Evolutionary conservation across 2,888 invertebrate genomes (phyloP), one percentile per base, ranked within the genome.

Genomic region (Colostygia pectinataria): DNA sequence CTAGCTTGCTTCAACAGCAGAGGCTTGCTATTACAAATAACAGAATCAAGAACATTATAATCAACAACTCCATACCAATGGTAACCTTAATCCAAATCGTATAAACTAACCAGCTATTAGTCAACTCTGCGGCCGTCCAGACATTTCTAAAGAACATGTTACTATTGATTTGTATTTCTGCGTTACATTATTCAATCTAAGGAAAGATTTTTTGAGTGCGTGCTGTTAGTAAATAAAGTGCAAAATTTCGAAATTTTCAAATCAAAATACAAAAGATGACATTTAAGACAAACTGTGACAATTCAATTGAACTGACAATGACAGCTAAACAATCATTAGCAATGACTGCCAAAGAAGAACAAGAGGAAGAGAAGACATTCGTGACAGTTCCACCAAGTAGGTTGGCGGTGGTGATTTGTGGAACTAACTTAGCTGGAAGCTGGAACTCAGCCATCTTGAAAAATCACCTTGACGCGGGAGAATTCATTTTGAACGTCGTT

Each of bases 141-240:
- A 80, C 79, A 82, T 86, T 88, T 79, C 77, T 81, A 63, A 68
- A 81, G 63, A 87, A 81, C 89, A 89, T 89, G 61, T 59, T 87
- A 77, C 58, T 59, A 63, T 64, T 63, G 61, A 55, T 49, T 55
- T 61, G 42, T 55, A 31, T 57, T 61, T 53, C 34, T 61, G 57
- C 53, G 55, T 77, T 71, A 75, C 80, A 83, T 83, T 71, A 70
- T 76, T 66, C 59, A 15, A 25, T 37, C 41, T 38, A 46, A 34
- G 43, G 3, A 6, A 10, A 23, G 18, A 31, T 24, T 36, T 27
- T 40, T 14, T 42, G 41, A 27, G 36, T 36, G 20, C 32, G 28
- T 8, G 20, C 4, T 20, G 20, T 46, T 25, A 36, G 12, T 14
- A 27, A 10, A 14, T 28, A 23, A 23, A 32, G 32, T 50, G 28